Evolutionary conservation across 1,140 invertebrate species (phyloP), one percentile per base, ranked within the genome.

Genomic region (Ceratosolen fusciceps): DNA sequence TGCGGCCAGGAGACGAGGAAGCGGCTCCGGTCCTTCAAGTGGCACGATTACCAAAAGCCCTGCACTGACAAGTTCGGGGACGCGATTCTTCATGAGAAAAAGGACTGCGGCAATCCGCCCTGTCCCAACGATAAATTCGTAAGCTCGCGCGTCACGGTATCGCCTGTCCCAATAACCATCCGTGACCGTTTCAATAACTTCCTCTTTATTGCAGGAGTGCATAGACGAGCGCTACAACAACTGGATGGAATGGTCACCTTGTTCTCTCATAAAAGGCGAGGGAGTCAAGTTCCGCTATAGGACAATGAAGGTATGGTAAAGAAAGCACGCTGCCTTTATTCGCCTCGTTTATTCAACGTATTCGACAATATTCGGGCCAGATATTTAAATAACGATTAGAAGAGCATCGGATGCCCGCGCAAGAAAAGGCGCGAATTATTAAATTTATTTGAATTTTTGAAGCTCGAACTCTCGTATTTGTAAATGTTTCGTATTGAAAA

Each of bases 1-100:
- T 98, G 97, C 85, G 96, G 96, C 0, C 91, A 92, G 24, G 96
- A 96, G 0, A 90, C 91, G 1, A 92, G 91, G 80, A 93, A 93
- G 12, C 91, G 96, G 10, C 92, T 92, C 2, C 90, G 95, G 0
- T 91, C 91, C 68, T 89, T 87, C 39, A 65, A 77, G 8, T 74
- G 87, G 54, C 86, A 85, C 39, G 83, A 84, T 2, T 73, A 85
- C 26, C 80, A 83, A 0, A 87, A 89, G 21, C 43, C 85, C 0
- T 90, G 90, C 65, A 86, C 54, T 39, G 60, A 75, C 1, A 79
- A 79, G 1, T 77, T 82, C 0, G 75, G 83, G n/a, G 65, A 74
- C 0, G 80, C 80, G 9, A 43, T 79, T 7, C 65, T 87, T 29
- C 79, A 86, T 68, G 84, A 86, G 73, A 83, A 86, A n/a, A 77